Evolutionary conservation across 1,140 invertebrate species (phyloP).

Genomic region (Bombus turneri): DNA sequence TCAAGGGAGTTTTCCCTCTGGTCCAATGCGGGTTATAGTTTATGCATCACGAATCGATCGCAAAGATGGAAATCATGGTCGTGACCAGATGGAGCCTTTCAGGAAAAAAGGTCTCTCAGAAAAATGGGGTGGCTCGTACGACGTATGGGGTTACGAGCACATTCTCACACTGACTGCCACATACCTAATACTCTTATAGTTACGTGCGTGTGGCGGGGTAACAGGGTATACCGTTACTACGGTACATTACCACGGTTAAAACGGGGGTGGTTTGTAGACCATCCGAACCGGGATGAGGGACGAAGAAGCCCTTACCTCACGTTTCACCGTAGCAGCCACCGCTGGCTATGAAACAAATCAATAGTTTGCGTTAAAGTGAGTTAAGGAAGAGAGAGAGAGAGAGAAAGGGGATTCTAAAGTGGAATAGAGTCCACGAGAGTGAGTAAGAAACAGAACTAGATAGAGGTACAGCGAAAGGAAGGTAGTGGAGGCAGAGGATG

Average conservation of each 20-base stretch:
- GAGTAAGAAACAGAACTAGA: not conserved
- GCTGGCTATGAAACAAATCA: slow-evolving; percentile 75
- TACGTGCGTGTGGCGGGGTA: slow-evolving; percentile 18
- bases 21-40: slow-evolving; percentile 59
- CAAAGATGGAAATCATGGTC: slow-evolving; percentile 43
- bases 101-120: slow-evolving; percentile 32
- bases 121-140: slow-evolving; percentile 35
- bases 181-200: slow-evolving; percentile 19
- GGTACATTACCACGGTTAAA: slow-evolving; percentile 59
- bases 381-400: slow-evolving; percentile 49
- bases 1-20: slow-evolving; percentile 13
- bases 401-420: not conserved
- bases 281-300: slow-evolving; percentile 47
- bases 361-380: slow-evolving; percentile 70
- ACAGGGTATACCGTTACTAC: slow-evolving; percentile 35
- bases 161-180: slow-evolving; percentile 39
- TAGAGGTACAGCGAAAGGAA: not conserved
- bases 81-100: slow-evolving; percentile 41
- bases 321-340: slow-evolving; percentile 64
- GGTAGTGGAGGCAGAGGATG: not conserved
- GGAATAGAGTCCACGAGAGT: slow-evolving; percentile 19
- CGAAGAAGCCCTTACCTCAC: slow-evolving; percentile 75
- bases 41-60: slow-evolving; percentile 45
- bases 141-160: slow-evolving; percentile 47
- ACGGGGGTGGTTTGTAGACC: slow-evolving; percentile 60